Evolutionary conservation across 2,113 vertebrate genomes (phyloP).

Genomic region (Leuciscus idus): DNA sequence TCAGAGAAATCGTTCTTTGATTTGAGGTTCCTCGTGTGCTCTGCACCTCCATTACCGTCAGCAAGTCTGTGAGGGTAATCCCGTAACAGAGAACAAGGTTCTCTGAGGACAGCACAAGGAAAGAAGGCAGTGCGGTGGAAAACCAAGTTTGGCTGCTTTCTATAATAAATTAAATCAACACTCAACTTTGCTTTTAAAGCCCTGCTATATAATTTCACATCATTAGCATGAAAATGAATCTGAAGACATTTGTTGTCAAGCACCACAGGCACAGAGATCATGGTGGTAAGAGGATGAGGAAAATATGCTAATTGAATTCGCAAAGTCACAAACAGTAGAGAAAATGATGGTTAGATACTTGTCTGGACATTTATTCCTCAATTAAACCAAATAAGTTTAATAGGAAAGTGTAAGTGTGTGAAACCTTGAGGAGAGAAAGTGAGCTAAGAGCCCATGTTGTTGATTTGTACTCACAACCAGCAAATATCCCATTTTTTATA

Average conservation of each 20-base stretch:
- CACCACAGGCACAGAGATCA: slow-evolving; percentile 40
- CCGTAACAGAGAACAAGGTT: neutral
- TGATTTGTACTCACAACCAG: neutral
- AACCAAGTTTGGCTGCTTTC: neutral
- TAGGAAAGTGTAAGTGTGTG: neutral
- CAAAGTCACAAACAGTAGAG: neutral
- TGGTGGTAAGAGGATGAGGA: slow-evolving; percentile 34
- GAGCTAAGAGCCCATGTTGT: slow-evolving; percentile 14
- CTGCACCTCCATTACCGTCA: neutral
- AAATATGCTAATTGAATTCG: slow-evolving; percentile 17
- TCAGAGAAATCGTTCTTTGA: neutral
- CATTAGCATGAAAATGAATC: slow-evolving; percentile 35
- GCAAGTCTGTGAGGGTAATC: slow-evolving; percentile 9
- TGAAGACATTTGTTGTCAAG: slow-evolving; percentile 40
- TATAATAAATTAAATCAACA: slow-evolving; percentile 24
- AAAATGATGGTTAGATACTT: slow-evolving; percentile 21
- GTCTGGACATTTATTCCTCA: slow-evolving; percentile 8
- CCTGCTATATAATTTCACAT: slow-evolving; percentile 35
- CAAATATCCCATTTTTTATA: neutral
- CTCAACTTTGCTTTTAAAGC: slow-evolving; percentile 35
- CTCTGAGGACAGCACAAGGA: slow-evolving; percentile 29
- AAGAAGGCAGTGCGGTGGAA: neutral
- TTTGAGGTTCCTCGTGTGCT: slow-evolving; percentile 1
- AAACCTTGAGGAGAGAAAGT: slow-evolving; percentile 54
- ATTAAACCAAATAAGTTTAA: slow-evolving; percentile 48